These are phyloP conservation scores for Muraenolepis orangiensis DNA, from an alignment of 2,797 vertebrate genomes.

Conservation along the genomic window DNA sequence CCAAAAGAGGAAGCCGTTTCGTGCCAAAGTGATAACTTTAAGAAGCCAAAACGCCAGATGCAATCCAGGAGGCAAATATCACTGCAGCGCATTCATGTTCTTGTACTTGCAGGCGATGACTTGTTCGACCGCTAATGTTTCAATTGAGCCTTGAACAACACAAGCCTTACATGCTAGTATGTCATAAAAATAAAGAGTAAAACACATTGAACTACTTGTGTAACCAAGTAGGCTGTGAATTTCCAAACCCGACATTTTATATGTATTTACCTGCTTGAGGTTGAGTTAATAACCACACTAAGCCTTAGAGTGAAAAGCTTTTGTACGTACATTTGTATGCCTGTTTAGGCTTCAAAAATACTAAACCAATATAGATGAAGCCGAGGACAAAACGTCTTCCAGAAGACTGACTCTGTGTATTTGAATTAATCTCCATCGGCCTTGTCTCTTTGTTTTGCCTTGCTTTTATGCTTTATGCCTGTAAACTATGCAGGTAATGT, in stretches of 20 bases:
- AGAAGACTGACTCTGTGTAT: background rate
- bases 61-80: slow-evolving; percentile 19
- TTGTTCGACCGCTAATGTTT: slow-evolving; percentile 22
- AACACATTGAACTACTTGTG: background rate
- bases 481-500: slow-evolving; percentile 40
- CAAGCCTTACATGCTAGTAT: background rate
- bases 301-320: background rate
- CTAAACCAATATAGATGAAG: background rate
- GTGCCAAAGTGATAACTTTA: background rate
- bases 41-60: slow-evolving; percentile 22
- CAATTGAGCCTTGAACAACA: background rate
- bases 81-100: slow-evolving; percentile 11
- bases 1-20: slow-evolving; percentile 5
- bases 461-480: background rate
- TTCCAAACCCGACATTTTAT: background rate
- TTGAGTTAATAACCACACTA: background rate
- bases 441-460: background rate
- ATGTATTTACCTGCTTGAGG: background rate
- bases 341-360: background rate
- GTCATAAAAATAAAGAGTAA: background rate
- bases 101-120: slow-evolving; percentile 17
- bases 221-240: background rate
- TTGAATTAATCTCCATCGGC: background rate
- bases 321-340: background rate
- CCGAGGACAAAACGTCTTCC: background rate